These are phyloP conservation scores for Andrena haemorrhoa DNA, from an alignment of 2,888 invertebrate species.

Conservation along the genomic window DNA sequence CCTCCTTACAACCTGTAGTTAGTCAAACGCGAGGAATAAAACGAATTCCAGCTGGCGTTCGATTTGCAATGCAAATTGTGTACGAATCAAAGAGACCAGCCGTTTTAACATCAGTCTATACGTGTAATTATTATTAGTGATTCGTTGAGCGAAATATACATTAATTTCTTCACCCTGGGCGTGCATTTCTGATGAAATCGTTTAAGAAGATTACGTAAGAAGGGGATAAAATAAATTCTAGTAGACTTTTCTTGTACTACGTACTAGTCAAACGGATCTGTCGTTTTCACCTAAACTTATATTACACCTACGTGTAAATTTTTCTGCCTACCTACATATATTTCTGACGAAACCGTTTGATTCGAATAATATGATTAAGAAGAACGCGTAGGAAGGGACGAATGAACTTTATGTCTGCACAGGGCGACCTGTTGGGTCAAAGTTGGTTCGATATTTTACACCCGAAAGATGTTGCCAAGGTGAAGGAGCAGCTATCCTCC, in stretches of 20 bases:
- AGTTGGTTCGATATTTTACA: slow-evolving; percentile 97
- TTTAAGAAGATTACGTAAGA: too few species aligned
- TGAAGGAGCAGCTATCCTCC: slow-evolving; percentile 97
- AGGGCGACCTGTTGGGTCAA: slow-evolving; percentile 95
- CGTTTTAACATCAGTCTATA: not conserved
- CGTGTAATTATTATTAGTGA: not conserved
- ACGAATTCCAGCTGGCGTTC: not conserved
- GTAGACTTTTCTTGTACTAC: too few species aligned
- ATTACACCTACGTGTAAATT: too few species aligned
- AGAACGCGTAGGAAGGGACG: not conserved
- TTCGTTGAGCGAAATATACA: not conserved
- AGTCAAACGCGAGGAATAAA: slow-evolving; percentile 5
- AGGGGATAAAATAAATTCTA: too few species aligned
- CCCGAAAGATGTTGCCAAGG: slow-evolving; percentile 97
- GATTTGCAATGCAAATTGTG: not conserved
- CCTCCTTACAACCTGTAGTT: not conserved
- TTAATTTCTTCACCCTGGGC: too few species aligned
- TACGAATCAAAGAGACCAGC: too few species aligned
- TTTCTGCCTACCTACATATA: too few species aligned
- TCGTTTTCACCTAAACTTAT: not conserved
- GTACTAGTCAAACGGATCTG: too few species aligned
- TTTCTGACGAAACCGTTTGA: not conserved
- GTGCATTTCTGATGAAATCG: too few species aligned
- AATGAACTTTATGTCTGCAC: slow-evolving; percentile 60
- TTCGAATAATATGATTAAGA: not conserved